Percentiles rank a stretch among this genome's conserved stretches.
Conservation (phyloP, 2,797 vertebrate species). For the Tachyglossus aculeatus region DNA sequence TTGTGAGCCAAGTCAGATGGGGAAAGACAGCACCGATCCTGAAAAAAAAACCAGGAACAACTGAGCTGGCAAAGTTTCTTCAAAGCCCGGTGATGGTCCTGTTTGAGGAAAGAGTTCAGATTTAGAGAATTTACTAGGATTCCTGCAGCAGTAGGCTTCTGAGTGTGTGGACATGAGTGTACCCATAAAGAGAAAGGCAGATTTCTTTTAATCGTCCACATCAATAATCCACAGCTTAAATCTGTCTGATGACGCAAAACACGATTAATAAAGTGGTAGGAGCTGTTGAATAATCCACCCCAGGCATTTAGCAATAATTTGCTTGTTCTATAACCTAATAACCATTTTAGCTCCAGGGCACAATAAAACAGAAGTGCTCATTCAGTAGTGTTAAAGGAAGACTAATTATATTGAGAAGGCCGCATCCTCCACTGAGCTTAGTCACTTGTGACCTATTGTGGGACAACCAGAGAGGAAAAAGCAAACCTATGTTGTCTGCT, state of each 20-base stretch:
- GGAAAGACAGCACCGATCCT: no score
- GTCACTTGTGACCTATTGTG: conserved; percentile 59
- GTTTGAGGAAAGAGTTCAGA: no score
- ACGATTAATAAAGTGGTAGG: conserved; percentile 52
- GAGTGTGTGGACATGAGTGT: background rate
- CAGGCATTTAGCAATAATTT: conserved; percentile 67
- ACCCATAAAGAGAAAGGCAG: background rate
- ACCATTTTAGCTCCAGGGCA: conserved; percentile 61
- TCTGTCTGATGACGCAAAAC: conserved; percentile 42
- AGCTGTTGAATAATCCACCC: conserved; percentile 57
- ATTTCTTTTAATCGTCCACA: background rate
- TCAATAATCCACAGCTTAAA: conserved; percentile 18
- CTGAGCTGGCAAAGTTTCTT: no score
- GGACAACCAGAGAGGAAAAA: conserved; percentile 49
- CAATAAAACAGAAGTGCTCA: conserved; percentile 66
- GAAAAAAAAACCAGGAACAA: no score
- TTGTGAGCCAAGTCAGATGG: no score
- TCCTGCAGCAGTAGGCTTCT: no score
- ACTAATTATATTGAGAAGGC: conserved; percentile 65
- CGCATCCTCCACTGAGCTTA: conserved; percentile 56
- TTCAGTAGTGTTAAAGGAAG: conserved; percentile 66
- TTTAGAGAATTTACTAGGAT: no score
- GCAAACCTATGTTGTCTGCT: conserved; percentile 10
- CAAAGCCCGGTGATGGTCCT: no score
- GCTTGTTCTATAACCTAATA: conserved; percentile 71